Evolutionary conservation across 1,140 invertebrate genomes (phyloP).

Genomic region (Camponotus pennsylvanicus): DNA sequence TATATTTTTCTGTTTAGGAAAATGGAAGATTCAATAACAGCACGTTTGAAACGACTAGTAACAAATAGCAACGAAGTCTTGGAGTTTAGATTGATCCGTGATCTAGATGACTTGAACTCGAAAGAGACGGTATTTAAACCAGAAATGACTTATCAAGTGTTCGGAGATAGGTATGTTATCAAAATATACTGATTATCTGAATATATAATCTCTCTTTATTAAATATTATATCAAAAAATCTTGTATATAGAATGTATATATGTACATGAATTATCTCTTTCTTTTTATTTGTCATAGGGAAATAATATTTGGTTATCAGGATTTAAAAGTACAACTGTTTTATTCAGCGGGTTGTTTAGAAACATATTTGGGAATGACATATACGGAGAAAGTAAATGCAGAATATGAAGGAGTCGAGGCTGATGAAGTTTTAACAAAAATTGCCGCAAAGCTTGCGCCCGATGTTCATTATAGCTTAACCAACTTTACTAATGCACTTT

Average conservation of each 20-base stretch:
- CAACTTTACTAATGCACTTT: constrained; percentile 89
- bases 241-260: background rate
- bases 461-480: constrained; percentile 90
- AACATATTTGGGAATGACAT: constrained; percentile 90
- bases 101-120: constrained; percentile 90
- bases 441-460: constrained; percentile 88
- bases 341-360: constrained; percentile 94
- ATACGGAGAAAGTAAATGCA: constrained; percentile 88
- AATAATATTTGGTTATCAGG: constrained; percentile 91
- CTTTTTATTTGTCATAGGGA: constrained; percentile 11
- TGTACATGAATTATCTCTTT: constrained; percentile 28
- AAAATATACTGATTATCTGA: background rate
- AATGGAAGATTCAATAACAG: constrained; percentile 84
- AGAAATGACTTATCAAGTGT: constrained; percentile 97
- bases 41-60: constrained; percentile 88
- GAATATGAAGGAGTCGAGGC: constrained; percentile 89
- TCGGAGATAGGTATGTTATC: constrained; percentile 91
- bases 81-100: constrained; percentile 92
- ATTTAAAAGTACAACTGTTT: constrained; percentile 92
- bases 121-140: constrained; percentile 92
- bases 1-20: constrained; percentile 61
- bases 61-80: constrained; percentile 91
- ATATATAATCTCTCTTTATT: background rate
- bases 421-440: constrained; percentile 92
- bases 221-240: background rate